These are phyloP conservation scores for Rhingia campestris DNA, from an alignment of 2,888 invertebrate genomes.

Conservation along the genomic window DNA sequence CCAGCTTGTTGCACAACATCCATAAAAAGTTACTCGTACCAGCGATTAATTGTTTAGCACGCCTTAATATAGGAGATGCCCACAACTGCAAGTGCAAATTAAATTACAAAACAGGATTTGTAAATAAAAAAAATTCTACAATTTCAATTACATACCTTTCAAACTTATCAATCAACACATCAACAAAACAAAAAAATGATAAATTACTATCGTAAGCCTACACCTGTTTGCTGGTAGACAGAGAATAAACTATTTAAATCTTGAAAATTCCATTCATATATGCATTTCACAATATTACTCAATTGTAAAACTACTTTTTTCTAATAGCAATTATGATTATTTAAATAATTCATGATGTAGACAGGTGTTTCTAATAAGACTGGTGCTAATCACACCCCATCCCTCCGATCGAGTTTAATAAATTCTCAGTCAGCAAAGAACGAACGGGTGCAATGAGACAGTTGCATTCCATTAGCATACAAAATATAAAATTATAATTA, in stretches of 20 bases:
- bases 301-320: constrained; percentile 39
- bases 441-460: constrained; percentile 60
- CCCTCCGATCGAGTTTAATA: not conserved
- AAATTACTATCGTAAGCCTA: constrained; percentile 19
- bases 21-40: constrained; percentile 17
- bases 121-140: not conserved
- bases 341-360: constrained; percentile 61
- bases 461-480: constrained; percentile 56
- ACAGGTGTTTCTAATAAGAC: constrained; percentile 61
- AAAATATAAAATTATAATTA: constrained; percentile 21
- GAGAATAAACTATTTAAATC: constrained; percentile 35
- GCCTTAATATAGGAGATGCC: constrained; percentile 1
- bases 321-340: constrained; percentile 35
- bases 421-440: constrained; percentile 21
- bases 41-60: not conserved
- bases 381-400: constrained; percentile 6
- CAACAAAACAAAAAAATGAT: constrained; percentile 19
- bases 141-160: not conserved
- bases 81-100: constrained; percentile 11
- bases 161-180: constrained; percentile 42
- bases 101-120: constrained; percentile 24
- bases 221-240: constrained; percentile 44
- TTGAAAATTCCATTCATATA: constrained; percentile 49
- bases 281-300: constrained; percentile 32
- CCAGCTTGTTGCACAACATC: constrained; percentile 22